Conservation (phyloP, 2,888 invertebrate species). For the Euplagia quadripunctaria region DNA sequence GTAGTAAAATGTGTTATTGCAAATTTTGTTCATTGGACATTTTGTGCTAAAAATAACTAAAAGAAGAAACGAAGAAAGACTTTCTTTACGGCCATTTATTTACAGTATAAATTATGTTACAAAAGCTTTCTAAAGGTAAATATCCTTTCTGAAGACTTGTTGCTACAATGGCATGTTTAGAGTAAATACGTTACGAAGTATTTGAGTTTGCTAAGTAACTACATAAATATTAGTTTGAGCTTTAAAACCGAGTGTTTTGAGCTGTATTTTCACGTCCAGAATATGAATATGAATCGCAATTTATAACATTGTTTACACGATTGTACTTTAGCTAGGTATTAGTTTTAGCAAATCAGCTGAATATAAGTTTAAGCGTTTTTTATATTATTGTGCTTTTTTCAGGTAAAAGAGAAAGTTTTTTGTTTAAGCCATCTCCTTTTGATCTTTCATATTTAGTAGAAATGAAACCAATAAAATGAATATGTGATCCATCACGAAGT, state of each 20-base stretch:
- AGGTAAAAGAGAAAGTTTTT: too few relatives aligned
- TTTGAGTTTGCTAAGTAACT: slow-evolving; percentile 26
- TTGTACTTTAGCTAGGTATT: too few relatives aligned
- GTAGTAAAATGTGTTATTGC: background rate
- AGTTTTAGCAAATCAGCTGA: too few relatives aligned
- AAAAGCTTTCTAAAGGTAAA: slow-evolving; percentile 64
- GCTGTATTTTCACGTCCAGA: background rate
- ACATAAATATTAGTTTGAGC: slow-evolving; percentile 14
- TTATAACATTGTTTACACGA: too few relatives aligned
- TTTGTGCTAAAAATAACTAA: background rate
- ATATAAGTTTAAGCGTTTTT: too few relatives aligned
- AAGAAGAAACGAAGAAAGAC: background rate
- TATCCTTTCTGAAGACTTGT: slow-evolving; percentile 39
- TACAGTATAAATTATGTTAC: slow-evolving; percentile 65
- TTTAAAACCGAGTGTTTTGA: slow-evolving; percentile 24
- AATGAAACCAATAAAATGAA: too few relatives aligned
- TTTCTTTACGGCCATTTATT: slow-evolving; percentile 16
- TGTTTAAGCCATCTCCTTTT: too few relatives aligned
- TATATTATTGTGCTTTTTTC: too few relatives aligned
- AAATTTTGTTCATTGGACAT: background rate
- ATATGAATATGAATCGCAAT: too few relatives aligned
- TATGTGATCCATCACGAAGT: too few relatives aligned
- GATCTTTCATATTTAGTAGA: too few relatives aligned
- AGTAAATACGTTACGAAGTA: slow-evolving; percentile 32
- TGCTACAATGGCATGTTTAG: slow-evolving; percentile 34